A percentile compares a stretch with the other conserved stretches of the same genome.
These are phyloP conservation scores for Heliconius ethilla DNA, from an alignment of 2,888 invertebrate species.

Conservation along the genomic window DNA sequence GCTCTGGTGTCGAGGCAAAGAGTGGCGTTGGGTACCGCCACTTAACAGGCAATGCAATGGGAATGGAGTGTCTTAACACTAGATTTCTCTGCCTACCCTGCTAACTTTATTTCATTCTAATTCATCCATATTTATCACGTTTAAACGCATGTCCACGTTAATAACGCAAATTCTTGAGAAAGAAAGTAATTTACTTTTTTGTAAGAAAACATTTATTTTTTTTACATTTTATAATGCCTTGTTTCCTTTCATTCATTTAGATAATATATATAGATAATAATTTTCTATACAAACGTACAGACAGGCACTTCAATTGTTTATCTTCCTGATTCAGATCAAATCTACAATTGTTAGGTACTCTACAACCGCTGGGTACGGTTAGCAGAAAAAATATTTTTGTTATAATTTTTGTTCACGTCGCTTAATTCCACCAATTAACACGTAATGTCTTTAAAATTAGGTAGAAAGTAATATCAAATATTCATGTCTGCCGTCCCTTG, in stretches of 20 bases:
- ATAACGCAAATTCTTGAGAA: not conserved
- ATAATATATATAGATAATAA: conserved; percentile 20
- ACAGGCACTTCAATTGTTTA: conserved; percentile 20
- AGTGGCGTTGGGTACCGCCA: no score
- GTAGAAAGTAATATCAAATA: no score
- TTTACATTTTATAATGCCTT: not conserved
- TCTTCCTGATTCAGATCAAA: conserved; percentile 20
- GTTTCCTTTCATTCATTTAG: conserved; percentile 14
- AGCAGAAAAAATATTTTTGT: not conserved
- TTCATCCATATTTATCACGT: no score
- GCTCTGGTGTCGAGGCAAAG: no score
- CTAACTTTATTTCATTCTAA: no score
- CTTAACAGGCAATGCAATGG: no score
- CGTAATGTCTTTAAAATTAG: no score
- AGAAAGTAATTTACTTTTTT: conserved; percentile 1
- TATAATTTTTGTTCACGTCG: no score
- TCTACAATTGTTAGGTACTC: conserved; percentile 37
- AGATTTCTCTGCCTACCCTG: not conserved
- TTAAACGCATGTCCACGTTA: not conserved
- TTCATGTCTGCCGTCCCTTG: no score
- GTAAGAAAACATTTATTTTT: not conserved
- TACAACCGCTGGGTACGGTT: conserved; percentile 25
- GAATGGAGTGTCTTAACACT: not conserved
- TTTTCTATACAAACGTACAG: conserved; percentile 20
- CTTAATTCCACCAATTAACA: no score